phyloP scores from a whole-genome alignment of 2,113 vertebrate genomes.

The Odobenus rosmarus region DNA sequence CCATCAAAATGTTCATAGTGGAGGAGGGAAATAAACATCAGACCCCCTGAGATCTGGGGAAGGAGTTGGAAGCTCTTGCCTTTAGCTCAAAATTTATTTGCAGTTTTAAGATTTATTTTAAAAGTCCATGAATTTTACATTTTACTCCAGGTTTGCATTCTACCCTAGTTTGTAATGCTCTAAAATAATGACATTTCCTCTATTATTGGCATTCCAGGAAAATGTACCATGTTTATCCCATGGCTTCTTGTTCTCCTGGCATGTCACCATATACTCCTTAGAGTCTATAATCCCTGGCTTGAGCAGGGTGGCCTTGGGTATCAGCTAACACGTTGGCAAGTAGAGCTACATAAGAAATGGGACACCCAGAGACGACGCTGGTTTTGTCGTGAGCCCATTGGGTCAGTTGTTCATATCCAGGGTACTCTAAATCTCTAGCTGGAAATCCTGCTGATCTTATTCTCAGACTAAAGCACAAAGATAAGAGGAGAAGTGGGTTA shows the following conservation, averaged over 20 bases:
- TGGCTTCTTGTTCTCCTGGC: neutral
- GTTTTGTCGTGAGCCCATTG: neutral
- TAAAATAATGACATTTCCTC: conserved; percentile 13
- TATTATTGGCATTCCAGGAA: neutral
- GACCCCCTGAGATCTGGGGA: neutral
- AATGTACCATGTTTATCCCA: neutral
- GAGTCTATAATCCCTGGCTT: neutral
- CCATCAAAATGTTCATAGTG: neutral
- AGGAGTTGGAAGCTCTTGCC: conserved; percentile 12
- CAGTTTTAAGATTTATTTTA: conserved; percentile 54
- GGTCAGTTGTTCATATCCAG: neutral
- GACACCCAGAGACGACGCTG: neutral
- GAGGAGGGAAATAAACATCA: conserved; percentile 33
- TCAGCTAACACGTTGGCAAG: neutral
- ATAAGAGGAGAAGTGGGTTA: neutral
- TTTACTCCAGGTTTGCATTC: conserved; percentile 42
- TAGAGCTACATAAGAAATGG: neutral
- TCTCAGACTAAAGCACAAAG: neutral
- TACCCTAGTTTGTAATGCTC: neutral
- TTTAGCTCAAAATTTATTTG: conserved; percentile 41
- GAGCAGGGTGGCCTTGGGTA: neutral
- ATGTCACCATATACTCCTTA: neutral
- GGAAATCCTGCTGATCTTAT: conserved; percentile 21
- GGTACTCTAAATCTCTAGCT: neutral
- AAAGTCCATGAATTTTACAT: conserved; percentile 34